Evolutionary conservation across 2,888 invertebrate species (phyloP).

Genomic region (Osedax frankpressi): DNA sequence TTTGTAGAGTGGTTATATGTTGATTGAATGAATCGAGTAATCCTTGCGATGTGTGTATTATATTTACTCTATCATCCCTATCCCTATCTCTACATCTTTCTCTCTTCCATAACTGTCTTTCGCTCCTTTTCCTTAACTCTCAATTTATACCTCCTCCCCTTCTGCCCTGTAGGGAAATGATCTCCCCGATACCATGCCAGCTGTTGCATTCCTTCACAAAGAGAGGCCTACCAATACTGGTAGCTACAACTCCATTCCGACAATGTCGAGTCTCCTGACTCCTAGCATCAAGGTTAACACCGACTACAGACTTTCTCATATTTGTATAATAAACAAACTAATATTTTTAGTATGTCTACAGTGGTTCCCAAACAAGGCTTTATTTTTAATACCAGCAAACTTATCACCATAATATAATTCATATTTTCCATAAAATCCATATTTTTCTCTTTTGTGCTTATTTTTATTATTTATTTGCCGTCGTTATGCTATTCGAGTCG

Average conservation of each 20-base stretch:
- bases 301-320: background rate
- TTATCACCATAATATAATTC: too few relatives aligned
- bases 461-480: too few relatives aligned
- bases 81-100: background rate
- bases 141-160: background rate
- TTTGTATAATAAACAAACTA: background rate
- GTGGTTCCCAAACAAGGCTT: background rate
- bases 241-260: constrained; percentile 41
- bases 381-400: background rate
- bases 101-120: background rate
- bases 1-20: background rate
- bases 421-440: too few relatives aligned
- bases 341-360: background rate
- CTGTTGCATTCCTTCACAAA: constrained; percentile 64
- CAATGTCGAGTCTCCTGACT: constrained; percentile 31
- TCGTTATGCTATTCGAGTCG: too few relatives aligned
- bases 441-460: too few relatives aligned
- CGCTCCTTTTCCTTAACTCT: constrained; percentile 26
- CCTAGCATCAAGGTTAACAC: background rate
- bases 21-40: too few relatives aligned
- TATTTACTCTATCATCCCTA: background rate
- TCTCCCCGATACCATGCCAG: constrained; percentile 73
- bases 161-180: constrained; percentile 59
- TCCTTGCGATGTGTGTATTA: background rate
- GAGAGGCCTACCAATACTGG: constrained; percentile 39